Base-by-base conservation (phyloP, 2,797 vertebrate genomes). In the Danio aesculapii region DNA sequence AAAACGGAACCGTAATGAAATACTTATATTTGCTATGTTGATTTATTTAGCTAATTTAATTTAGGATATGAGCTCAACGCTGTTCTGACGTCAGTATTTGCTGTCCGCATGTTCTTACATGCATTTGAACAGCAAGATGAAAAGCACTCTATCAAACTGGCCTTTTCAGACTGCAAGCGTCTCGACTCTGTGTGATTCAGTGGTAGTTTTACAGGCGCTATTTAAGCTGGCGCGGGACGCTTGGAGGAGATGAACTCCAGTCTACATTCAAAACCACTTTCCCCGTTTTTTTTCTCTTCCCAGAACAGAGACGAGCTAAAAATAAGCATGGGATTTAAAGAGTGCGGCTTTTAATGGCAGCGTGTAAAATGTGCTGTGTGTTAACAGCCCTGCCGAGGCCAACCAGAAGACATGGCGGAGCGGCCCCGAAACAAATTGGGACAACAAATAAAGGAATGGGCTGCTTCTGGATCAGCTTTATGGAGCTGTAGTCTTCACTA, bases 321-420 rank as follows among this genome's bases (percentile, higher is more conserved):
- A 93, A 94, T 93, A 94, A 90, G 88, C 81, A 62, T 52, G 47
- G 64, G 77, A 82, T 87, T 91, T 90, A 92, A 89, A 92, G 91
- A 90, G 87, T 94, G 94, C 84, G 93, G 92, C 90, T 94, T 94
- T 93, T 94, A 94, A 94, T 94, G 93, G 88, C 90, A 89, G 91
- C 83, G 10, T 91, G 89, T 92, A 92, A 93, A 94, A 91, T 91
- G 73, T 91, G 92, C 89, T 90, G 78, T 85, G 92, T 92, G 93
- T 95, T 94, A 94, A 93, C 93, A 89, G 91, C 88, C 87, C 86
- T 85, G 88, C 89, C 89, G 91, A 94, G 92, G 91, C 90, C 78
- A 92, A 93, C 92, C 91, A 85, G 89, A 91, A 89, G 89, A 92
- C 91, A 92, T 88, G 90, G 86, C 83, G 83, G 67, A 76, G 88